Evolutionary conservation across 2,888 invertebrate genomes (phyloP), one percentile per base, ranked within the genome.

Genomic region (Drosophila suboccidentalis): DNA sequence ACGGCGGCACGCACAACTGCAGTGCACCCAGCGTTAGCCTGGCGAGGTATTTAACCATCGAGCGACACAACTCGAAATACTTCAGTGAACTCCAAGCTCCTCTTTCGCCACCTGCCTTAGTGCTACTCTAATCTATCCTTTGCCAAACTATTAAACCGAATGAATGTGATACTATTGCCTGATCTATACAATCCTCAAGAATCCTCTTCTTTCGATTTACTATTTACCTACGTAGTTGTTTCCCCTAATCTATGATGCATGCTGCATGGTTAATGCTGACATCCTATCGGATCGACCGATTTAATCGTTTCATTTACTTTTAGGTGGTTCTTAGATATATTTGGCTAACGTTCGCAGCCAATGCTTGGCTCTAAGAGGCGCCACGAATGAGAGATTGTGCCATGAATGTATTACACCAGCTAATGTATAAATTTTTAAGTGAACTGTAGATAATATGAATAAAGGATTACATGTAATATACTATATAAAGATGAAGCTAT

Each of bases 21-120:
- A 93, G 95, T 78, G 94, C 95, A 38, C 95, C 95, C 0, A 93
- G 94, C 34, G 95, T 95, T 13, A 93, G 94, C 66, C 91, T 96
- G 78, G 95, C 95, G 43, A 94, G 94, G 91, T 95, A 95, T 92
- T 93, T 95, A 78, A 95, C 95, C 60, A 80, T 68, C 70, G 84
- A 84, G 84, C 78, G 85, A 66, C 71, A 71, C 53, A 84, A 89
- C 75, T 89, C 89, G 50, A 84, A 81, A 68, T 81, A 77, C 60
- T 72, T 80, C 55, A 76, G 63, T 72, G 74, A 83, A 71, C 63
- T 79, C 53, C 72, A 82, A 57, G 34, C 69, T 44, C 61, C 65
- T 41, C 64, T 71, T 41, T 29, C 58, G 41, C 61, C 53, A 68
- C 65, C 78, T 47, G 57, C 9, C 26, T 54, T 59, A 38, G 49